phyloP scores from a whole-genome alignment of 2,113 vertebrate species.

The Pachyramphus minor region DNA sequence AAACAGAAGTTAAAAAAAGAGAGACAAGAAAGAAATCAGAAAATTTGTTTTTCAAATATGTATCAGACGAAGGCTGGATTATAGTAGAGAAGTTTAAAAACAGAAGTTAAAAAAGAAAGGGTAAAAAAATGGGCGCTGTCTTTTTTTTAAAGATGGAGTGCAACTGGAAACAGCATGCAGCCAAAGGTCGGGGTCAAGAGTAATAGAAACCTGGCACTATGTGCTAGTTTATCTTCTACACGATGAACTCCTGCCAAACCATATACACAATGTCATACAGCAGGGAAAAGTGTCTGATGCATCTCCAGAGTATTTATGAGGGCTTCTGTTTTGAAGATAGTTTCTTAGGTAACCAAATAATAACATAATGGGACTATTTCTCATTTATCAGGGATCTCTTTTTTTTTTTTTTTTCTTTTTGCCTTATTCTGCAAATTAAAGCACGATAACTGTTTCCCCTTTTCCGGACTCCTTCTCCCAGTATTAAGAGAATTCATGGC shows the following conservation, averaged over 20 bases:
- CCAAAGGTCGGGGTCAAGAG: slow-evolving; percentile 80
- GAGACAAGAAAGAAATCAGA: not conserved
- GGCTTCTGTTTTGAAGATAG: slow-evolving; percentile 90
- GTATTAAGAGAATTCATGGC: not conserved
- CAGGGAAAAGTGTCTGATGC: slow-evolving; percentile 75
- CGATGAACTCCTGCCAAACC: slow-evolving; percentile 75
- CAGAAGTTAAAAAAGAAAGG: slow-evolving; percentile 55
- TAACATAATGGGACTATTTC: slow-evolving; percentile 75
- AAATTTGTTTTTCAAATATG: slow-evolving; percentile 39
- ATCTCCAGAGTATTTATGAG: slow-evolving; percentile 82
- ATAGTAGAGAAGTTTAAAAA: slow-evolving; percentile 49
- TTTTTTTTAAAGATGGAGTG: slow-evolving; percentile 71
- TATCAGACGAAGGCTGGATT: slow-evolving; percentile 2
- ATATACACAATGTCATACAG: slow-evolving; percentile 74
- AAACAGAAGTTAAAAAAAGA: slow-evolving; percentile 23
- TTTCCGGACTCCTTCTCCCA: not conserved
- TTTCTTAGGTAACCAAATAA: slow-evolving; percentile 85
- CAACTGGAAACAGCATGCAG: slow-evolving; percentile 78
- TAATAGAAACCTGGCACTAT: slow-evolving; percentile 79
- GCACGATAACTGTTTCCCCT: slow-evolving; percentile 12
- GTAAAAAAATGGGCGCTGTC: slow-evolving; percentile 36
- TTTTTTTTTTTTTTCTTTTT: not conserved
- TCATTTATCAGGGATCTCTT: slow-evolving; percentile 64
- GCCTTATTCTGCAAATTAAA: slow-evolving; percentile 69
- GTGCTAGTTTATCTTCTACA: slow-evolving; percentile 78